Base-by-base conservation (phyloP, 30 jellyfish, hydroid and myxozoan species). In the Aurelia sp. region DNA sequence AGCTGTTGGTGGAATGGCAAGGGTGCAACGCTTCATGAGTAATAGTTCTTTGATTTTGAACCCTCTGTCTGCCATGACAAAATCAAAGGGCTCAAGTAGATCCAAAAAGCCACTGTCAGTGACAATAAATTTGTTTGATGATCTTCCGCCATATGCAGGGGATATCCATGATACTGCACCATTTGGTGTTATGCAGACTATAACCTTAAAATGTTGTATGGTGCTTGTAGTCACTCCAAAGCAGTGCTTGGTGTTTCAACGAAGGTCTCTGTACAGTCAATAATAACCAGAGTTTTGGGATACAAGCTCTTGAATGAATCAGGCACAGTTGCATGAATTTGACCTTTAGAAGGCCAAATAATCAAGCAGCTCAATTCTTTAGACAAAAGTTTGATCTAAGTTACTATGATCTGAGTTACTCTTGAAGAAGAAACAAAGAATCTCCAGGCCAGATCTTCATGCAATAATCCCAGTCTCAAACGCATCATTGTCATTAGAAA, bases 161-260 rank as follows among this genome's bases (percentile, higher is more conserved):
- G 97, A 90, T 13, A 83, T 51, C 94, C 94, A 90, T 11, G 96
- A 73, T n/a, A 84, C 51, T 21, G 96, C 96, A 11, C 97, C 97
- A 82, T 89, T 89, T 55, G 96, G 96, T 20, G 95, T 73, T 11
- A 89, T 73, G 59, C 76, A 17, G 3, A 89, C 76, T 17, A 89
- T 35, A 57, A 89, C 41, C 75, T 89, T 89, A 37, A 80, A 80
- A 40, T 51, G 97, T 81, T 35, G 58, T 16, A 63, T 89, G 97
- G 73, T 89, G 97, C 86, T 89, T 89, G 86, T 89, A 89, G 41
- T 82, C 90, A 62, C 96, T 88, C 92, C 93, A 88, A 17, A 81
- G 65, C 44, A 19, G 50, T 19, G 96, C 89, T 81, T 6, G 95
- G 97, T 41, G 96, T 89, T 50, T 89, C 95, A 62, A 72, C 55